These are phyloP conservation scores for Nycticorax nycticorax DNA, from an alignment of 2,113 vertebrate species.

Conservation along the genomic window DNA sequence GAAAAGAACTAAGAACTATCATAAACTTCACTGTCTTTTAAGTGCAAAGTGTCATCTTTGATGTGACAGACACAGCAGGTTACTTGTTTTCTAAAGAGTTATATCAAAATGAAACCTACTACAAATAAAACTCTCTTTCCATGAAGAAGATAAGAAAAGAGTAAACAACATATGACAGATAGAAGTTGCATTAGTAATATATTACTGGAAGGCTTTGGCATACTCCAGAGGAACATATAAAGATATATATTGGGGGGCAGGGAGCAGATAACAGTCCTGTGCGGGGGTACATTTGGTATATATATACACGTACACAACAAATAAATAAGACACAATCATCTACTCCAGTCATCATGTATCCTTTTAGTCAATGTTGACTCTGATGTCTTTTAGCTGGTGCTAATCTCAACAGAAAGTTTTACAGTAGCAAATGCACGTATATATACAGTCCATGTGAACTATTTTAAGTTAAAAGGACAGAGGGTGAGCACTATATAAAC, in stretches of 20 bases:
- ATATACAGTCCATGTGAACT: background rate
- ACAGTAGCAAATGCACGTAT: background rate
- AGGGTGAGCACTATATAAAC: background rate
- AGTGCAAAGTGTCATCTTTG: background rate
- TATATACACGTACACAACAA: background rate
- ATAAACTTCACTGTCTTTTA: background rate
- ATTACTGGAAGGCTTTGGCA: background rate
- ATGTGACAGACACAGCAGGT: background rate
- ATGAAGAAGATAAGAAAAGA: background rate
- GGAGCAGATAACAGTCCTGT: background rate
- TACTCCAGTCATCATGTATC: background rate
- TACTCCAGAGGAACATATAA: background rate
- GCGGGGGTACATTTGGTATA: accelerated
- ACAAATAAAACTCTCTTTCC: background rate
- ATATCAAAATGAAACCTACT: background rate
- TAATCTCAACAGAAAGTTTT: background rate
- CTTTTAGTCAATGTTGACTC: background rate
- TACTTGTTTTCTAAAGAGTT: background rate
- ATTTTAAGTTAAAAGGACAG: background rate
- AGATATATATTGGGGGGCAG: accelerated
- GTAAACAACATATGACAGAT: background rate
- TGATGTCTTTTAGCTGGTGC: background rate
- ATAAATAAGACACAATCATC: background rate
- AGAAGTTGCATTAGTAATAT: background rate
- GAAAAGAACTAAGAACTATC: background rate